These are phyloP conservation scores for Pipistrellus nathusii DNA, from an alignment of 2,797 vertebrate species.

Conservation along the genomic window DNA sequence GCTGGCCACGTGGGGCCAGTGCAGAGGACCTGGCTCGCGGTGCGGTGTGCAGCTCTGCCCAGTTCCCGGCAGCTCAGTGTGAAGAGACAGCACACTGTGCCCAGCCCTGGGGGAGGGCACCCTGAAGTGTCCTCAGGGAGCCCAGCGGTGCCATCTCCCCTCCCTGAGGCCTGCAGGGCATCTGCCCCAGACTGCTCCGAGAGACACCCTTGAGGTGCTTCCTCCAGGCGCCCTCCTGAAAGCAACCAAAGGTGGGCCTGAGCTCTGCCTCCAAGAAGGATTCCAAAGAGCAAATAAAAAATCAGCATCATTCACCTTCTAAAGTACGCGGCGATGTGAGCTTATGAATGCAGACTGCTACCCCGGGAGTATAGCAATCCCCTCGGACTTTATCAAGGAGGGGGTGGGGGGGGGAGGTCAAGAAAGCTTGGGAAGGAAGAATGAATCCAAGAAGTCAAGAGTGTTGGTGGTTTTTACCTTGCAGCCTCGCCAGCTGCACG, in stretches of 20 bases:
- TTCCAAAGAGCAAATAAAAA: constrained; percentile 48
- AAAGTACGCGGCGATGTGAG: not conserved
- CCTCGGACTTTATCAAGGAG: not conserved
- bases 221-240: not conserved
- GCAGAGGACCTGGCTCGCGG: not conserved
- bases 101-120: not conserved
- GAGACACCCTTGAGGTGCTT: not conserved
- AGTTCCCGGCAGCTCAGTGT: not conserved
- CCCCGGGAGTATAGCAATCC: not conserved
- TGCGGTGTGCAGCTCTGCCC: not conserved
- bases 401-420: not conserved
- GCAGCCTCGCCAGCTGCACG: not conserved
- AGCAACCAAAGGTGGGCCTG: not conserved
- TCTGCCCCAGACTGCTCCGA: not conserved
- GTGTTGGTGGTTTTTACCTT: not conserved
- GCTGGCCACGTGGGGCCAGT: not conserved
- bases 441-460: not conserved
- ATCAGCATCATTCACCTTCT: constrained; percentile 9
- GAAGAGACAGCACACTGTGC: not conserved
- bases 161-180: not conserved
- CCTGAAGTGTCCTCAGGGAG: not conserved
- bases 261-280: not conserved
- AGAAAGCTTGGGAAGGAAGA: not conserved
- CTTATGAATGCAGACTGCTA: not conserved
- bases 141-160: rapidly evolving